phyloP scores from a whole-genome alignment of 1,140 invertebrate species.

The Pseudomyrmex flavicornis region DNA sequence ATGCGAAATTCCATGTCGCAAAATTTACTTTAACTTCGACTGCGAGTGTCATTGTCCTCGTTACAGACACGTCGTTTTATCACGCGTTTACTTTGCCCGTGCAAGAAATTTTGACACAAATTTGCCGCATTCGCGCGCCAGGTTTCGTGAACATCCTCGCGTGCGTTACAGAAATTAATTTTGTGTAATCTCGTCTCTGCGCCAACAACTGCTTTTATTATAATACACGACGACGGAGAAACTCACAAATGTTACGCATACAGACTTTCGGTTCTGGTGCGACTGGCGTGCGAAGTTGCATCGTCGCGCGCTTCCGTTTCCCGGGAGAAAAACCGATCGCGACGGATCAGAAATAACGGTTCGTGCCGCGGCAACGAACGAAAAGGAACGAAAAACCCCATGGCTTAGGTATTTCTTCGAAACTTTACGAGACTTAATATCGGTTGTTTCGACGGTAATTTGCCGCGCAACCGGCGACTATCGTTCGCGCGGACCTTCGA shows the following conservation, averaged over 20 bases:
- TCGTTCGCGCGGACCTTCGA: constrained; percentile 42
- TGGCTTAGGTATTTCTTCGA: constrained; percentile 79
- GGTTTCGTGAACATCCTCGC: neutral
- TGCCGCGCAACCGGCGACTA: constrained; percentile 37
- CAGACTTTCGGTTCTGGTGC: too few species aligned
- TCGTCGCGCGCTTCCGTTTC: neutral
- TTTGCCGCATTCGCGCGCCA: neutral
- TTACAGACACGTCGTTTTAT: constrained; percentile 18
- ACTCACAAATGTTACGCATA: neutral
- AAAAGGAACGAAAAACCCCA: constrained; percentile 69
- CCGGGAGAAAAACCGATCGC: constrained; percentile 42
- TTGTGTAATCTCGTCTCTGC: too few species aligned
- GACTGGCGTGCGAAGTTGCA: neutral
- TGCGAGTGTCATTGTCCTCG: constrained; percentile 12
- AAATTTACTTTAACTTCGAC: constrained; percentile 42
- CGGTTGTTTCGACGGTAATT: constrained; percentile 81
- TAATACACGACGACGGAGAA: neutral
- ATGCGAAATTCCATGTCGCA: constrained; percentile 22
- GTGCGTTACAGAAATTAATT: too few species aligned
- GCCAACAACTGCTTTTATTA: neutral
- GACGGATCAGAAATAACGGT: constrained; percentile 76
- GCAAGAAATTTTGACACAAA: constrained; percentile 15
- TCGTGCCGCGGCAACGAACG: constrained; percentile 73
- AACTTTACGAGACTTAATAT: constrained; percentile 83
- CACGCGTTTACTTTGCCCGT: constrained; percentile 18